Percentiles rank a stretch among this genome's conserved stretches.
Evolutionary conservation across 2,888 invertebrate species (phyloP).

Genomic region (Pammene fasciana): DNA sequence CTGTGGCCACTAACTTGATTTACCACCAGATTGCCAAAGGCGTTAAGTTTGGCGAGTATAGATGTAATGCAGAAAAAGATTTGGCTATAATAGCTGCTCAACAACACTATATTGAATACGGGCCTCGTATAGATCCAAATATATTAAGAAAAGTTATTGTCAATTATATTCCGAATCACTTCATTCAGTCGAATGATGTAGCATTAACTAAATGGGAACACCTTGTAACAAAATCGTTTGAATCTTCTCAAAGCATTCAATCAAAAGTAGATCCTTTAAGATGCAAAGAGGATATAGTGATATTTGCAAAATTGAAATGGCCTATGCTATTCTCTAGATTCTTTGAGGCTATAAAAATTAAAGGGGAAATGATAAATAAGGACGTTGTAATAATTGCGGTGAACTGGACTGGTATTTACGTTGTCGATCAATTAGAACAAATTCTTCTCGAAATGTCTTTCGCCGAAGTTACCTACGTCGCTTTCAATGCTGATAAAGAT

Average conservation of each 20-base stretch:
- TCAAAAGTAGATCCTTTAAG: slow-evolving; percentile 85
- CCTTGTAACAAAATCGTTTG: slow-evolving; percentile 88
- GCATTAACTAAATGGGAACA: slow-evolving; percentile 88
- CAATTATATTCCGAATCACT: slow-evolving; percentile 91
- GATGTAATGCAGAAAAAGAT: slow-evolving; percentile 92
- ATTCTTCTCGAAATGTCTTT: slow-evolving; percentile 94
- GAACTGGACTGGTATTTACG: slow-evolving; percentile 96
- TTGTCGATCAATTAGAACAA: slow-evolving; percentile 96
- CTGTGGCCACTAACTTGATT: slow-evolving; percentile 93
- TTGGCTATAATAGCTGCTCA: slow-evolving; percentile 94
- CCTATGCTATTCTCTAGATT: slow-evolving; percentile 97
- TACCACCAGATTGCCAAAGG: slow-evolving; percentile 95
- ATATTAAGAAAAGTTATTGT: slow-evolving; percentile 88
- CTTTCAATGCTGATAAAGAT: slow-evolving; percentile 80
- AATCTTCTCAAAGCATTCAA: slow-evolving; percentile 87
- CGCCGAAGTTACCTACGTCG: slow-evolving; percentile 92
- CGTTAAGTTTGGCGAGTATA: slow-evolving; percentile 95
- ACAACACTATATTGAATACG: slow-evolving; percentile 94
- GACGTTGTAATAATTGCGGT: slow-evolving; percentile 95
- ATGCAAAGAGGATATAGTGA: slow-evolving; percentile 95
- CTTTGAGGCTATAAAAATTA: slow-evolving; percentile 93
- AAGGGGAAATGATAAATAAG: slow-evolving; percentile 86
- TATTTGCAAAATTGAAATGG: slow-evolving; percentile 96
- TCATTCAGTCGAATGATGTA: slow-evolving; percentile 85
- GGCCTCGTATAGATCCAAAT: slow-evolving; percentile 86